Conservation (phyloP, 2,888 invertebrate genomes). For the Acrobasis consociella region DNA sequence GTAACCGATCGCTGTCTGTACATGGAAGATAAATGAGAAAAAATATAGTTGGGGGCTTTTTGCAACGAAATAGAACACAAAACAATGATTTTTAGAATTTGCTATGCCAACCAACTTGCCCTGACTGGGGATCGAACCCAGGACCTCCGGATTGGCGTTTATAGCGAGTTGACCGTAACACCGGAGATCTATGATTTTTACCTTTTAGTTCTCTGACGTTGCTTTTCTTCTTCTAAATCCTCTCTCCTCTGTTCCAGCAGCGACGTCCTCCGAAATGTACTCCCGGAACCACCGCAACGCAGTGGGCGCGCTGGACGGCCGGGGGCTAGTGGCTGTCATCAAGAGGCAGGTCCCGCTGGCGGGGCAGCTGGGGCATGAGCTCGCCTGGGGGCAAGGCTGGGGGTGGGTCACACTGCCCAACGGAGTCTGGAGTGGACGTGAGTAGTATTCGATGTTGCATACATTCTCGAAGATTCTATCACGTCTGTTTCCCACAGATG, state of each 20-base stretch:
- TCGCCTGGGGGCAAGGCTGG: constrained; percentile 89
- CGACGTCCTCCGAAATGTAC: constrained; percentile 71
- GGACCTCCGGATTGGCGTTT: too few relatives aligned
- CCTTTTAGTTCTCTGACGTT: background rate
- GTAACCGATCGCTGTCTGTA: too few relatives aligned
- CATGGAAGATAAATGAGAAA: too few relatives aligned
- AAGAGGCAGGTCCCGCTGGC: constrained; percentile 78
- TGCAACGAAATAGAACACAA: too few relatives aligned
- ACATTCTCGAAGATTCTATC: background rate
- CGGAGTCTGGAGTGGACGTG: constrained; percentile 85
- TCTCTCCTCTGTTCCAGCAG: constrained; percentile 43
- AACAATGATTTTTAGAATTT: too few relatives aligned
- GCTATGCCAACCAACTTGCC: too few relatives aligned
- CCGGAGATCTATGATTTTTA: too few relatives aligned
- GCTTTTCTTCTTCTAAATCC: background rate
- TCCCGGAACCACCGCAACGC: constrained; percentile 57
- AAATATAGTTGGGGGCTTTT: too few relatives aligned
- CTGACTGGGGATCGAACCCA: too few relatives aligned
- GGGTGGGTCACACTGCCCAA: constrained; percentile 88
- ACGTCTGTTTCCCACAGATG: too few relatives aligned
- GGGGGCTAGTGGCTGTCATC: constrained; percentile 76
- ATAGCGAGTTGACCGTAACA: too few relatives aligned
- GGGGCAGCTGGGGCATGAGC: constrained; percentile 81
- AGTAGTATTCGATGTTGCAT: background rate
- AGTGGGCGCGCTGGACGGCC: constrained; percentile 68